A percentile compares a stretch with the other conserved stretches of the same genome.
Evolutionary conservation across 2,113 vertebrate species (phyloP).

Genomic region (Solea solea): DNA sequence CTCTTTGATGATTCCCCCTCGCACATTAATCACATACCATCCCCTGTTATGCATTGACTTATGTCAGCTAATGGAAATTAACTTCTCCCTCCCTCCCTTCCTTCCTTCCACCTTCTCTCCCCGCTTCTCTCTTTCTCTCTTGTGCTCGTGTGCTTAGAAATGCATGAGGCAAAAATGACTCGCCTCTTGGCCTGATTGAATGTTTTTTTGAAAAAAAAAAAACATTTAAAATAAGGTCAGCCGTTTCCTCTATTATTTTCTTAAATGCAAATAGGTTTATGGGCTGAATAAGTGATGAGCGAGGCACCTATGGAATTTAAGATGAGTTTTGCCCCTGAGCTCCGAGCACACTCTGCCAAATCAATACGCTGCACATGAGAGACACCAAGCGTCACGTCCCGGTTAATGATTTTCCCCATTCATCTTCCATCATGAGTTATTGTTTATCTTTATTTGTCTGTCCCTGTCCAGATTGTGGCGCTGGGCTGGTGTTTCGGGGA

Average conservation of each 20-base stretch:
- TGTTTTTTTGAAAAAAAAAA: constrained; percentile 7
- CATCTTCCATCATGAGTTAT: neutral
- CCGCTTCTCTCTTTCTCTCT: neutral
- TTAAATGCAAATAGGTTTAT: constrained; percentile 28
- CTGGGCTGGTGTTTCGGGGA: constrained; percentile 93
- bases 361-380: constrained; percentile 22
- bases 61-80: constrained; percentile 6
- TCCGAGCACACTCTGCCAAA: constrained; percentile 12
- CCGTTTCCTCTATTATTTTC: constrained; percentile 13
- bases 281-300: constrained; percentile 34
- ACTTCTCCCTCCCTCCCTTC: neutral
- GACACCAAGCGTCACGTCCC: neutral
- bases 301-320: constrained; percentile 29
- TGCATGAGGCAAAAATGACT: constrained; percentile 15
- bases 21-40: constrained; percentile 20
- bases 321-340: constrained; percentile 16
- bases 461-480: constrained; percentile 88
- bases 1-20: constrained; percentile 23
- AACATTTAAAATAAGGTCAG: constrained; percentile 8
- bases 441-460: neutral
- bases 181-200: constrained; percentile 13
- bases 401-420: constrained; percentile 16
- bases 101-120: neutral
- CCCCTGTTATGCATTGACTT: constrained; percentile 3
- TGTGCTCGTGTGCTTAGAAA: constrained; percentile 12